phyloP scores from a whole-genome alignment of 2,888 invertebrate species.

The Laspeyria flexula region DNA sequence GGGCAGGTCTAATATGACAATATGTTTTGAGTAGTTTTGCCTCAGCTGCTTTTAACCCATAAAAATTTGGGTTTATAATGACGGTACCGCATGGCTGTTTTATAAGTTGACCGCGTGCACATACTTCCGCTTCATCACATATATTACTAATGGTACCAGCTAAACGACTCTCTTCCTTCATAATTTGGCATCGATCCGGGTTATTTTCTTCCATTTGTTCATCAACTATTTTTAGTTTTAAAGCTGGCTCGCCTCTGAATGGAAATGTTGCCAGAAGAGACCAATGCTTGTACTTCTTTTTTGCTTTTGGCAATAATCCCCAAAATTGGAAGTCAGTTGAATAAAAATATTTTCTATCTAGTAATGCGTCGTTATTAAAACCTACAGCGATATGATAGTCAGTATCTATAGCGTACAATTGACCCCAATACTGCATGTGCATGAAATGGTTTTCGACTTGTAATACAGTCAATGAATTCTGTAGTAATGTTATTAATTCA shows the following conservation, averaged over 20 bases:
- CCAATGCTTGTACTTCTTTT: slow-evolving; percentile 74
- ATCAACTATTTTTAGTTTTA: slow-evolving; percentile 80
- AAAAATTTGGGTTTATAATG: slow-evolving; percentile 90
- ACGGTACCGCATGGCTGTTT: slow-evolving; percentile 90
- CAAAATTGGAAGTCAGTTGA: slow-evolving; percentile 90
- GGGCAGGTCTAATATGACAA: slow-evolving; percentile 90
- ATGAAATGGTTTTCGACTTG: slow-evolving; percentile 94
- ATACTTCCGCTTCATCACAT: slow-evolving; percentile 90
- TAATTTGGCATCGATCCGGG: slow-evolving; percentile 75
- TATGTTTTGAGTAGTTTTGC: slow-evolving; percentile 90
- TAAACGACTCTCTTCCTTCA: slow-evolving; percentile 93
- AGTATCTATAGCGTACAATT: slow-evolving; percentile 90
- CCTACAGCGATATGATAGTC: slow-evolving; percentile 96
- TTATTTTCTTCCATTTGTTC: slow-evolving; percentile 71
- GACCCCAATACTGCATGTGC: slow-evolving; percentile 94
- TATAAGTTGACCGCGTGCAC: slow-evolving; percentile 92
- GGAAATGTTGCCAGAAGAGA: slow-evolving; percentile 75
- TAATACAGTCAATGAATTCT: slow-evolving; percentile 91
- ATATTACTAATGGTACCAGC: slow-evolving; percentile 90
- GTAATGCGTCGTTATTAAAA: slow-evolving; percentile 90
- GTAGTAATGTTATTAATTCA: slow-evolving; percentile 90
- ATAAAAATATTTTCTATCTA: slow-evolving; percentile 91
- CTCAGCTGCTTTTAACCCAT: slow-evolving; percentile 88
- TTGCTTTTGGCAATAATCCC: slow-evolving; percentile 80
- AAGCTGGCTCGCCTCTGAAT: slow-evolving; percentile 82